Conservation (phyloP, 2,113 vertebrate genomes). For the Gopherus evgoodei region DNA sequence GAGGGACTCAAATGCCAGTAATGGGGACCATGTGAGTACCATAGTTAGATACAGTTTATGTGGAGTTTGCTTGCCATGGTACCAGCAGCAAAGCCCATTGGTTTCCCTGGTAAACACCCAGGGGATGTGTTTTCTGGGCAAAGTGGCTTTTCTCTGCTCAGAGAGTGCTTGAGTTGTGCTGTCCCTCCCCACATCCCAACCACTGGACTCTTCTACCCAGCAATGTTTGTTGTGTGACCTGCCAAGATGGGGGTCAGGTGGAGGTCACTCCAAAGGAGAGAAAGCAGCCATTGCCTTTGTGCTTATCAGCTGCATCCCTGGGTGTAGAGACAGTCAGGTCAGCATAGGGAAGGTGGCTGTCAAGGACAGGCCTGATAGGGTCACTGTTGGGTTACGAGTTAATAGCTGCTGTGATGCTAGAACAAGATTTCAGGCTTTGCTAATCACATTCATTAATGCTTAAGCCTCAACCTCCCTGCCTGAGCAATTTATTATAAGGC, state of each 20-base stretch:
- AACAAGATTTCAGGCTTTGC: neutral
- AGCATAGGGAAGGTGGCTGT: constrained; percentile 5
- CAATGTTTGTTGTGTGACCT: neutral
- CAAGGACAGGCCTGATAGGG: neutral
- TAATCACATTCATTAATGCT: neutral
- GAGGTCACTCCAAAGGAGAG: constrained; percentile 57
- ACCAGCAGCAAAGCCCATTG: neutral
- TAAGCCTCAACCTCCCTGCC: accelerated
- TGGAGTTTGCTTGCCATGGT: neutral
- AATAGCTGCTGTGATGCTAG: neutral
- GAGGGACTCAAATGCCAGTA: neutral
- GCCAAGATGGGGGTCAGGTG: constrained; percentile 50
- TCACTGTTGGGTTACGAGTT: constrained; percentile 31
- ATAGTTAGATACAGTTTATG: neutral
- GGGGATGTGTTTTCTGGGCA: neutral
- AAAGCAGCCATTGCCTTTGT: constrained; percentile 41
- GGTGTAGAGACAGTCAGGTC: constrained; percentile 6
- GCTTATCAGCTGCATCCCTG: constrained; percentile 9
- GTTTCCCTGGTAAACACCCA: accelerated
- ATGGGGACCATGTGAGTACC: neutral
- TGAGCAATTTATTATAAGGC: accelerated
- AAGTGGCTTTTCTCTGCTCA: accelerated
- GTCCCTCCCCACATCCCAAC: neutral
- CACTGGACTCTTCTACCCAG: accelerated
- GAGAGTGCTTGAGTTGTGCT: accelerated